Evolutionary conservation across 2,113 vertebrate genomes (phyloP).

Genomic region (Eolophus roseicapilla): DNA sequence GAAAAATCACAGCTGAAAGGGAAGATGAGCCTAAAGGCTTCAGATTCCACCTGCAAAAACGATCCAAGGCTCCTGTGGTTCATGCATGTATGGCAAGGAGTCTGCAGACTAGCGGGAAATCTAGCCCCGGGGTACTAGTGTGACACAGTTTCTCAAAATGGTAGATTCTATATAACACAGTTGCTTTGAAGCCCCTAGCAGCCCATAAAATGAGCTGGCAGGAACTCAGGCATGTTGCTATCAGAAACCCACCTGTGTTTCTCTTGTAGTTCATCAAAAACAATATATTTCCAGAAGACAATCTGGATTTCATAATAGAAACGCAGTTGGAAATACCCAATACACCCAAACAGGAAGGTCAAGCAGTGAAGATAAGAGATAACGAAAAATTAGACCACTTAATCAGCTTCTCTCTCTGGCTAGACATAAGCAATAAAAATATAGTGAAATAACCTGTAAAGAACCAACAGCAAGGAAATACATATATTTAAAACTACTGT

Average conservation of each 20-base stretch:
- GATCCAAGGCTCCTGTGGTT: neutral
- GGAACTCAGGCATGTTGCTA: neutral
- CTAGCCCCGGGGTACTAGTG: neutral
- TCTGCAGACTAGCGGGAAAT: neutral
- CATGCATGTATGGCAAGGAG: neutral
- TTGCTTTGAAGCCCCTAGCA: slow-evolving; percentile 8
- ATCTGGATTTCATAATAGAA: slow-evolving; percentile 38
- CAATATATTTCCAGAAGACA: neutral
- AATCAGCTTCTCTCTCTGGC: slow-evolving; percentile 1
- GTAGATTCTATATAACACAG: neutral
- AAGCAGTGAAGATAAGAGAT: slow-evolving; percentile 20
- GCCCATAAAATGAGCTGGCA: neutral
- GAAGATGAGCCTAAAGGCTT: neutral
- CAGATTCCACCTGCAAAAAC: neutral
- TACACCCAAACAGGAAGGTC: slow-evolving; percentile 26
- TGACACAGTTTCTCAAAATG: neutral
- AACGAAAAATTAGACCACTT: slow-evolving; percentile 34
- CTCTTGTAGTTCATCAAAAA: slow-evolving; percentile 1
- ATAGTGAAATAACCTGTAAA: neutral
- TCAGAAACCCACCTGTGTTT: slow-evolving; percentile 41
- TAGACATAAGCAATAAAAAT: slow-evolving; percentile 18
- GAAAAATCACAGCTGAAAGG: neutral
- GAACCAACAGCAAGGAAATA: neutral
- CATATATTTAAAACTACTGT: neutral
- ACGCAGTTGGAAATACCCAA: neutral